Evolutionary conservation across 2,113 vertebrate species (phyloP), one percentile per base, ranked within the genome.

Genomic region (Sceloporus tristichus): DNA sequence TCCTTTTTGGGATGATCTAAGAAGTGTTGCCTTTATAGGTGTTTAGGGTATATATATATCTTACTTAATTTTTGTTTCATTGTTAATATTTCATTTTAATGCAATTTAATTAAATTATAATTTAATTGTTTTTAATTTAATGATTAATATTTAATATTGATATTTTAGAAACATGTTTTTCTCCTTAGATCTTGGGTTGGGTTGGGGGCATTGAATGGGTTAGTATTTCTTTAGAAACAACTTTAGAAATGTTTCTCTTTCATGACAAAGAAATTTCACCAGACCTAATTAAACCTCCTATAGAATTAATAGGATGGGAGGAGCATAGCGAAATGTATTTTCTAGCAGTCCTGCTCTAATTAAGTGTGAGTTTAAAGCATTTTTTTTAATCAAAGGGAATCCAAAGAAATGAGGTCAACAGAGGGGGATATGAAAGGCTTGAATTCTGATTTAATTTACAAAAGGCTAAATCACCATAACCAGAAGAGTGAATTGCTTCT

Each of bases 341-440:
- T 76, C 73, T 16, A 54, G 19, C 1, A 87, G 38, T 84, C 68
- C 25, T 29, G 68, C 68, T 71, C 68, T 71, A 71, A 71, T 71
- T 71, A 71, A 71, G 25, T 71, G 29, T 71, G 68, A 71, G 68
- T 71, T 71, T 71, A 71, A 71, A 71, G 68, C 68, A 71, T 71
- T 71, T 40, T 82, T 91, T 48, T 4, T 90, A 73, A 92, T 84
- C 6, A 91, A 92, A 91, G 38, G 0, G 83, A 82, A 79, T 59
- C 6, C 0, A 77, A 88, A 25, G 54, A 89, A 91, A 90, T 27
- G 7, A 9, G 70, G 87, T 53, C 27, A 56, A 78, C 9, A 79
- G 87, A 92, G 91, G 74, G 53, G 77, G 82, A 74, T 40, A 25
- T 42, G 13, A 92, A 95, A 90, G 29, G 75, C 86, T 70, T 76